phyloP scores from a whole-genome alignment of 2,888 invertebrate genomes.

The Gastracanthus pulcherrimus region DNA sequence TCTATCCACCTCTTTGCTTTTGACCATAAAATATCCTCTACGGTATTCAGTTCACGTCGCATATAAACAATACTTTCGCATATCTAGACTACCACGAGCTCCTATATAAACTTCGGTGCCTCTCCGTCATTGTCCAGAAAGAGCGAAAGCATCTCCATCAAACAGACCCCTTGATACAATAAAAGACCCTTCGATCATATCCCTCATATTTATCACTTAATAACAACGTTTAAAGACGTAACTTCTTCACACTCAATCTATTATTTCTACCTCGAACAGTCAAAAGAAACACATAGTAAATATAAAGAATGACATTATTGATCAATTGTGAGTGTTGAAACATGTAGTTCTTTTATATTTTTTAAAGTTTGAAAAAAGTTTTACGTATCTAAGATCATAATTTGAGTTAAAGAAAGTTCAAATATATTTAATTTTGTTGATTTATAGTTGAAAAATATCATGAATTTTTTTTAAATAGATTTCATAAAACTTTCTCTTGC shows the following conservation, averaged over 20 bases:
- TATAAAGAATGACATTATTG: background rate
- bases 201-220: background rate
- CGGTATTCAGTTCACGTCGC: too few species aligned
- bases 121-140: constrained; percentile 16
- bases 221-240: background rate
- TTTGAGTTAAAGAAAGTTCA: too few species aligned
- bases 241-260: background rate
- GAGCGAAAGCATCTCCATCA: background rate
- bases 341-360: too few species aligned
- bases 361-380: too few species aligned
- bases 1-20: too few species aligned
- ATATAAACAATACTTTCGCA: background rate
- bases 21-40: background rate
- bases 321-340: too few species aligned
- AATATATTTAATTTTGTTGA: too few species aligned
- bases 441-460: too few species aligned
- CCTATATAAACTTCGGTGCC: background rate
- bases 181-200: constrained; percentile 18
- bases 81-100: background rate
- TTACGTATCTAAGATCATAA: too few species aligned
- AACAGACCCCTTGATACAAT: constrained; percentile 7
- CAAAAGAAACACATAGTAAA: background rate
- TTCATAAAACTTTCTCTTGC: too few species aligned
- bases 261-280: background rate
- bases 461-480: too few species aligned